phyloP scores from a whole-genome alignment of 30 jellyfish, hydroid and myxozoan genomes.

The Aurelia aurita complex sp. Pacific region DNA sequence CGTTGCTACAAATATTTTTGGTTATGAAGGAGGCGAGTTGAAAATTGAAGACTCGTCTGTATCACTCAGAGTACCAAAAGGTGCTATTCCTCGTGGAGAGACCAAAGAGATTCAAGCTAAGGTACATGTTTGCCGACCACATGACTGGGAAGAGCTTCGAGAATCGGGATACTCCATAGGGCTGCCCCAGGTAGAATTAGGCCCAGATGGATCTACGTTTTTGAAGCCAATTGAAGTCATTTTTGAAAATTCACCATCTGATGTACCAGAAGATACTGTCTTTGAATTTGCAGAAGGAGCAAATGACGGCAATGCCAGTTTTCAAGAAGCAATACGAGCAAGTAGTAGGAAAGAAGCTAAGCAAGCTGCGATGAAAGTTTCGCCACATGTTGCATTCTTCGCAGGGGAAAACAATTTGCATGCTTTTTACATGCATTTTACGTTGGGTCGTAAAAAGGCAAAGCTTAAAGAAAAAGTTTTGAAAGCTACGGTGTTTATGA shows the following conservation, averaged over 20 bases:
- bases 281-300: conserved; percentile 23
- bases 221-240: conserved; percentile 27
- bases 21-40: conserved; percentile 13
- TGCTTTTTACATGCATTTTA: conserved; percentile 32
- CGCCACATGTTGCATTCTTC: conserved; percentile 19
- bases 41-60: conserved; percentile 24
- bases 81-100: conserved; percentile 28
- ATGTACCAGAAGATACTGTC: not conserved
- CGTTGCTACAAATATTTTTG: not conserved
- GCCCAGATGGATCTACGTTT: conserved; percentile 35
- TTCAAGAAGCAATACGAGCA: conserved; percentile 1
- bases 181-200: conserved; percentile 22
- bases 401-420: not conserved
- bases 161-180: conserved; percentile 3
- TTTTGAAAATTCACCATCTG: not conserved
- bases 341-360: conserved; percentile 14
- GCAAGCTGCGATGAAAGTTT: not conserved
- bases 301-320: not conserved
- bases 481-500: not conserved
- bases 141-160: conserved; percentile 27
- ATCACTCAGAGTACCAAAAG: conserved; percentile 15
- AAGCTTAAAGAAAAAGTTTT: not conserved
- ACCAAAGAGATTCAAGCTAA: conserved; percentile 1
- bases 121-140: conserved; percentile 23
- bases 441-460: conserved; percentile 12